phyloP scores from a whole-genome alignment of 1,140 invertebrate genomes.

The Yoshiicerus persimilis region DNA sequence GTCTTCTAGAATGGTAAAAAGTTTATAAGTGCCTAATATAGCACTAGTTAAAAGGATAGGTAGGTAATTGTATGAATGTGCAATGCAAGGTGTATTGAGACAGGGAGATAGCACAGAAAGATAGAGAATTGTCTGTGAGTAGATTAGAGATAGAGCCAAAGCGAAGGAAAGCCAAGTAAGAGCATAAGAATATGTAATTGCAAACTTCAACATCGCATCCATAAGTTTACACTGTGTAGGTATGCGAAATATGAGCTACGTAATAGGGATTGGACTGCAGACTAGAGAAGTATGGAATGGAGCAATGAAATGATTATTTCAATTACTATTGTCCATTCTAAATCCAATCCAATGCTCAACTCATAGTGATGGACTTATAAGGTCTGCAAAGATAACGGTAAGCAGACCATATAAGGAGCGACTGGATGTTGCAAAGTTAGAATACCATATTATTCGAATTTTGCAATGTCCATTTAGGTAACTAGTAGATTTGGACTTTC shows the following conservation, averaged over 20 bases:
- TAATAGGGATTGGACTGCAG: background rate
- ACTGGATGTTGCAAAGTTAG: constrained; percentile 9
- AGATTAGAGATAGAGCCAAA: background rate
- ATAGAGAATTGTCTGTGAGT: background rate
- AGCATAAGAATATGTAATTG: background rate
- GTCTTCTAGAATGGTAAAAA: background rate
- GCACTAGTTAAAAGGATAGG: background rate
- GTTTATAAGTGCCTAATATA: background rate
- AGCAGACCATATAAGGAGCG: background rate
- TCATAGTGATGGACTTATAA: constrained; percentile 4
- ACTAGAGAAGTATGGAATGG: background rate
- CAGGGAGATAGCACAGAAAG: background rate
- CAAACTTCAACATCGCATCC: background rate
- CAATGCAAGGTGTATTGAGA: background rate
- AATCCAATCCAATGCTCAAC: background rate
- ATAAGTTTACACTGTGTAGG: background rate
- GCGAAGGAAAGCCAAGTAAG: background rate
- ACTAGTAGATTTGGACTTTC: background rate
- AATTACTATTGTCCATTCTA: background rate
- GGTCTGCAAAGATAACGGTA: constrained; percentile 3
- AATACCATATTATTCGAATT: background rate
- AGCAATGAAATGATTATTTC: constrained; percentile 1
- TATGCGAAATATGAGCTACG: background rate
- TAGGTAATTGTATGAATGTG: background rate
- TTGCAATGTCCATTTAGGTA: background rate